Evolutionary conservation across 2,113 vertebrate genomes (phyloP).

Genomic region (Rhabdornis inornatus): DNA sequence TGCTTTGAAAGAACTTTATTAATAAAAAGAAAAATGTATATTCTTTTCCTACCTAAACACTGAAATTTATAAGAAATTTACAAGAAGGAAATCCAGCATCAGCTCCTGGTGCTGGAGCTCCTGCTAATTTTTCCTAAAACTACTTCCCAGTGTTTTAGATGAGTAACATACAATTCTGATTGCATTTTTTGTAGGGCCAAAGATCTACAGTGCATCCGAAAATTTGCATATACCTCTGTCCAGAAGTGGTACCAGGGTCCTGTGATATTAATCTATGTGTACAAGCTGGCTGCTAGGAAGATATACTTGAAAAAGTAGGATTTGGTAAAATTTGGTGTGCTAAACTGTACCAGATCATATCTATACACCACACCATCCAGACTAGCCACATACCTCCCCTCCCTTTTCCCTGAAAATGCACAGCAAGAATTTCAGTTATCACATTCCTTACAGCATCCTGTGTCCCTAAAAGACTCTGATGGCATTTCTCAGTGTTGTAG

Average conservation of each 20-base stretch:
- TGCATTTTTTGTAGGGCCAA: background rate
- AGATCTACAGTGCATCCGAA: background rate
- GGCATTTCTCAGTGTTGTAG: background rate
- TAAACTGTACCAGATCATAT: background rate
- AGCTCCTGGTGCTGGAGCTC: background rate
- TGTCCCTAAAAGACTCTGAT: background rate
- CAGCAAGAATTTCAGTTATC: background rate
- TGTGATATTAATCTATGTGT: background rate
- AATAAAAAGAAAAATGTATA: background rate
- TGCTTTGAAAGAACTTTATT: background rate
- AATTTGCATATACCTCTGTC: background rate
- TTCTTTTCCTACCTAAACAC: background rate
- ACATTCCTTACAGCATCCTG: background rate
- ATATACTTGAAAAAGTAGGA: background rate
- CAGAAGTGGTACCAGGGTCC: background rate
- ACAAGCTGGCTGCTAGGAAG: background rate
- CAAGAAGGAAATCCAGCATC: background rate
- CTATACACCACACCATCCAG: no score
- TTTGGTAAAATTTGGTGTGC: background rate
- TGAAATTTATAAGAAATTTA: background rate
- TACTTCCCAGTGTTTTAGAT: background rate
- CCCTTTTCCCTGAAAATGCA: background rate
- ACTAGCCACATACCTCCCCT: background rate
- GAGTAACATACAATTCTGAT: background rate
- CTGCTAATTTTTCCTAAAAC: background rate